Evolutionary conservation across 1,140 invertebrate species (phyloP), one percentile per base, ranked within the genome.

Genomic region (Heliothis subflexa): DNA sequence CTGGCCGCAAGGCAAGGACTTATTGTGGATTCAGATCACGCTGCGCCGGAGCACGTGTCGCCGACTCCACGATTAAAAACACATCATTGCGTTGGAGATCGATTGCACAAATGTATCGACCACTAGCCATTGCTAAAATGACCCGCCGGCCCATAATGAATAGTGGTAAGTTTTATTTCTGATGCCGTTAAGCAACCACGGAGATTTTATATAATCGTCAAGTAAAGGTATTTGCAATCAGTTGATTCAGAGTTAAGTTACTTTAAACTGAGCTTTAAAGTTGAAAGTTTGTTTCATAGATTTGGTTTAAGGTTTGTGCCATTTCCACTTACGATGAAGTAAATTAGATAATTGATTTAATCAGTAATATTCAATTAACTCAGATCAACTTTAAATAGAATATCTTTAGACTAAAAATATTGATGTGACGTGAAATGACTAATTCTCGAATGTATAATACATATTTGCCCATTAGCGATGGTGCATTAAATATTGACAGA

Each of bases 1-100:
- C 85, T 82, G 80, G 81, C 74, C 79, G 45, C 85, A 82, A 82
- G 78, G 81, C 79, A 81, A 85, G 70, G 81, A 55, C 81, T 82
- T 66, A 57, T 82, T 82, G 73, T 57, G 71, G 64, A 83, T 85
- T 82, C 83, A 7, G 13, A 40, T 45, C 82, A 83, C 80, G 78
- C 12, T 54, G 64, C 50, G 61, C 57, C 40, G 55, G 70, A 59
- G 83, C 81, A 81, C 78, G 82, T 82, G 83, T 47, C 55, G 61
- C 59, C 59, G 59, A 54, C 68, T 52, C 47, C 45, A 77, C 18
- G 78, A 57, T 81, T 84, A 80, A 81, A 82, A 80, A 78, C 78
- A 78, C 70, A 83, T 78, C 25, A 18, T 75, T 82, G 54, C 70
- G 45, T 80, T 73, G 7, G 71, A 61, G 72, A 64, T 75, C 73